Evolutionary conservation across 1,140 invertebrate genomes (phyloP).

Genomic region (Lycorma delicatula): DNA sequence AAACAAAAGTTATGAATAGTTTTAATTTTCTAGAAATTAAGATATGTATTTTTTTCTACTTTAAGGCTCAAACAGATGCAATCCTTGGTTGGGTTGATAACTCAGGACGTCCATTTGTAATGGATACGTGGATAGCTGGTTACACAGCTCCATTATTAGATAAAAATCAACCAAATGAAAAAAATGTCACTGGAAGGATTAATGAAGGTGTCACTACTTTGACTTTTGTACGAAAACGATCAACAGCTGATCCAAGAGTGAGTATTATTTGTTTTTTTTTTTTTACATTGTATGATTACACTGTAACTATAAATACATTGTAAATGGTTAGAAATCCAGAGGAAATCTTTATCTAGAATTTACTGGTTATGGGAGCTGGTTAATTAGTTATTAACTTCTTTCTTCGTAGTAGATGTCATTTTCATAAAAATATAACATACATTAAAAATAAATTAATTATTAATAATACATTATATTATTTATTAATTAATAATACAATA

Average conservation of each 20-base stretch:
- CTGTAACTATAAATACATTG: neutral
- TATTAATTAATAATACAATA: no score
- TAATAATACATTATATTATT: no score
- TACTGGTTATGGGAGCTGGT: no score
- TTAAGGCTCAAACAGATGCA: slow-evolving; percentile 67
- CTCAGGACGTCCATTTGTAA: slow-evolving; percentile 66
- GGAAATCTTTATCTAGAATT: no score
- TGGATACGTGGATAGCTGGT: slow-evolving; percentile 79
- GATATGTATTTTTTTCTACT: no score
- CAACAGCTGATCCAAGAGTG: slow-evolving; percentile 64
- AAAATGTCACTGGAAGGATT: slow-evolving; percentile 56
- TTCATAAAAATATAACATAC: no score
- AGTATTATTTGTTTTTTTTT: slow-evolving; percentile 13
- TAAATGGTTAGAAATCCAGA: no score
- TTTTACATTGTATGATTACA: neutral
- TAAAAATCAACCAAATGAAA: slow-evolving; percentile 58
- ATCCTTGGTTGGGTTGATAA: slow-evolving; percentile 80
- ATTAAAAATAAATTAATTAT: no score
- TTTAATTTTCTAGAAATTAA: no score
- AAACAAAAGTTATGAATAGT: no score
- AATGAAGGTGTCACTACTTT: slow-evolving; percentile 70
- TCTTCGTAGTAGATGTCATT: no score
- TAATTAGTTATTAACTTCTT: no score
- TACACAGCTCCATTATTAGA: slow-evolving; percentile 71
- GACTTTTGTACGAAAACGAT: slow-evolving; percentile 67